Conservation (phyloP, 2,888 invertebrate species). For the Sclerodermus sp. region DNA sequence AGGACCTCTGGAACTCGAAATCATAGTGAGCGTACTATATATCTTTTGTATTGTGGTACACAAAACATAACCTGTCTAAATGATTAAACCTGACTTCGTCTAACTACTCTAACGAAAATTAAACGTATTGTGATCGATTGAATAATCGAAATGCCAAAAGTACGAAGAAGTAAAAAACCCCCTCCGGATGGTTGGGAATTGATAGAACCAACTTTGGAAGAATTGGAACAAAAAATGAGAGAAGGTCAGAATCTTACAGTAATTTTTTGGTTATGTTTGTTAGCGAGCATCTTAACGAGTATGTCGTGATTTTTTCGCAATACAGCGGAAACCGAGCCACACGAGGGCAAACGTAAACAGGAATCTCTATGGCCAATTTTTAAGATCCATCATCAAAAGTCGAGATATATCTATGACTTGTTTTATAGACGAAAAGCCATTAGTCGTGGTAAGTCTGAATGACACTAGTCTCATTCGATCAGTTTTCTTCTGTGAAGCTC, state of each 20-base stretch:
- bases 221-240: constrained; percentile 98
- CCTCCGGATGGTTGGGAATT: constrained; percentile 99
- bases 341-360: constrained; percentile 98
- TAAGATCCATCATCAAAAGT: constrained; percentile 97
- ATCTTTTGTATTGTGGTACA: too few relatives aligned
- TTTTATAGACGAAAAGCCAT: constrained; percentile 96
- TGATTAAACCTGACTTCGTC: too few relatives aligned
- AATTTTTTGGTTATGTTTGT: too few relatives aligned
- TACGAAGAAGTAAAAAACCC: constrained; percentile 84
- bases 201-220: constrained; percentile 97
- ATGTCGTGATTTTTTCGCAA: too few relatives aligned
- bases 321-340: constrained; percentile 99
- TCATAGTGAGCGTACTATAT: too few relatives aligned
- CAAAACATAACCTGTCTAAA: too few relatives aligned
- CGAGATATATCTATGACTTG: constrained; percentile 94
- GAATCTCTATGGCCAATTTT: constrained; percentile 99
- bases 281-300: too few relatives aligned
- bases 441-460: constrained; percentile 74
- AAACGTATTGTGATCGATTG: too few relatives aligned
- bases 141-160: constrained; percentile 88
- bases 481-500: too few relatives aligned
- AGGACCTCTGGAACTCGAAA: too few relatives aligned
- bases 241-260: constrained; percentile 78
- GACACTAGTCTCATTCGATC: too few relatives aligned
- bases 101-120: too few relatives aligned